These are phyloP conservation scores for Podargus strigoides DNA, from an alignment of 2,797 vertebrate genomes.

Conservation along the genomic window DNA sequence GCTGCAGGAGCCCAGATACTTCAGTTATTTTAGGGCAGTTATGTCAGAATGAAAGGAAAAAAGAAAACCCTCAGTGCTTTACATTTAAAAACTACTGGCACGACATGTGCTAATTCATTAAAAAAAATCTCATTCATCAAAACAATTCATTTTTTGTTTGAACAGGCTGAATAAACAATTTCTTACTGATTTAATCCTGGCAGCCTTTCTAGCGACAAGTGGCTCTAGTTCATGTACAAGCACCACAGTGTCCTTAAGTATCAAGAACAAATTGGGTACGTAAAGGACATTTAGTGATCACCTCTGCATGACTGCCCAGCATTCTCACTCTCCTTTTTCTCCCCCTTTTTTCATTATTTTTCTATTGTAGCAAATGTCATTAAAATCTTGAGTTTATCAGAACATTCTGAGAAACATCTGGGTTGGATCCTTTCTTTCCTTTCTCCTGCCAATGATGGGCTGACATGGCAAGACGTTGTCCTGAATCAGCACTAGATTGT, in stretches of 20 bases:
- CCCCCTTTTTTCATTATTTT: slow-evolving; percentile 22
- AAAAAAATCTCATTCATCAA: slow-evolving; percentile 73
- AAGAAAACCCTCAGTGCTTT: slow-evolving; percentile 49
- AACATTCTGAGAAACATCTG: slow-evolving; percentile 40
- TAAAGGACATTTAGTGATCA: slow-evolving; percentile 54
- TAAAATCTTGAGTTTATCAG: slow-evolving; percentile 49
- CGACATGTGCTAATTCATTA: slow-evolving; percentile 70
- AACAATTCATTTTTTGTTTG: slow-evolving; percentile 77
- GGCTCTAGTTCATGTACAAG: slow-evolving; percentile 54
- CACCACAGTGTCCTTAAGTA: slow-evolving; percentile 67
- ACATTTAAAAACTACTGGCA: slow-evolving; percentile 73
- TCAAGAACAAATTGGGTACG: slow-evolving; percentile 41
- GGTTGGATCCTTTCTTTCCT: slow-evolving; percentile 33
- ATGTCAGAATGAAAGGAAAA: slow-evolving; percentile 61
- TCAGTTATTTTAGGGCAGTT: slow-evolving; percentile 65
- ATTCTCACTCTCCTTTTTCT: background rate
- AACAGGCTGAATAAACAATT: slow-evolving; percentile 73
- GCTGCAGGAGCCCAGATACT: slow-evolving; percentile 8
- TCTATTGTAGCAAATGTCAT: slow-evolving; percentile 33
- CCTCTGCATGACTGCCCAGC: slow-evolving; percentile 51
- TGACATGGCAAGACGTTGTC: slow-evolving; percentile 26
- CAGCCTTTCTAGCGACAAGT: slow-evolving; percentile 63
- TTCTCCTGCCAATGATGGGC: slow-evolving; percentile 41
- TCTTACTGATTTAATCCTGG: slow-evolving; percentile 69
- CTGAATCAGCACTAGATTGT: slow-evolving; percentile 50